Evolutionary conservation across 1,140 invertebrate genomes (phyloP).

Genomic region (Aphaenogaster rudis): DNA sequence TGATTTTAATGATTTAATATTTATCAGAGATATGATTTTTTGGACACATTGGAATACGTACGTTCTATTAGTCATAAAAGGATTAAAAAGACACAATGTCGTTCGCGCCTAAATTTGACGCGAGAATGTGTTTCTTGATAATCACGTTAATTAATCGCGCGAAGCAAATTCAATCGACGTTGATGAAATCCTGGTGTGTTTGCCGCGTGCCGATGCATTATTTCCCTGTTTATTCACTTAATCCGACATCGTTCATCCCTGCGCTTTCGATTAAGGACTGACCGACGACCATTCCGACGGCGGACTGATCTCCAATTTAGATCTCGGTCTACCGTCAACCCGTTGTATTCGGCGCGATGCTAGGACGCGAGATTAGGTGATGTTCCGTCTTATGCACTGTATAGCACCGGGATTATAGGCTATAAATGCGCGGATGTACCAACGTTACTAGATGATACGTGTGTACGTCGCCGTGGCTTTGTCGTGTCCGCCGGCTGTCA

Average conservation of each 20-base stretch:
- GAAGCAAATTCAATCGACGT: neutral
- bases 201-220: slow-evolving; percentile 22
- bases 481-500: slow-evolving; percentile 57
- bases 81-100: neutral
- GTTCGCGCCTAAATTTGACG: neutral
- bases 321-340: slow-evolving; percentile 50
- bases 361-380: slow-evolving; percentile 56
- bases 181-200: neutral
- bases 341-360: slow-evolving; percentile 19
- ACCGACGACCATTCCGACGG: slow-evolving; percentile 33
- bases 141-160: neutral
- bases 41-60: neutral
- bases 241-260: slow-evolving; percentile 4
- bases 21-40: neutral
- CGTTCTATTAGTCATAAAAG: neutral
- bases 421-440: slow-evolving; percentile 36
- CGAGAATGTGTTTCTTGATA: neutral
- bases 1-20: neutral
- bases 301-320: slow-evolving; percentile 58
- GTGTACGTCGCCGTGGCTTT: slow-evolving; percentile 58
- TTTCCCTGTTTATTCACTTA: slow-evolving; percentile 34
- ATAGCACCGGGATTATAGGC: slow-evolving; percentile 54
- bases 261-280: slow-evolving; percentile 29
- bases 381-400: slow-evolving; percentile 55
- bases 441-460: slow-evolving; percentile 55